Conservation (phyloP, 2,797 vertebrate genomes). For the Propithecus deckenii region DNA sequence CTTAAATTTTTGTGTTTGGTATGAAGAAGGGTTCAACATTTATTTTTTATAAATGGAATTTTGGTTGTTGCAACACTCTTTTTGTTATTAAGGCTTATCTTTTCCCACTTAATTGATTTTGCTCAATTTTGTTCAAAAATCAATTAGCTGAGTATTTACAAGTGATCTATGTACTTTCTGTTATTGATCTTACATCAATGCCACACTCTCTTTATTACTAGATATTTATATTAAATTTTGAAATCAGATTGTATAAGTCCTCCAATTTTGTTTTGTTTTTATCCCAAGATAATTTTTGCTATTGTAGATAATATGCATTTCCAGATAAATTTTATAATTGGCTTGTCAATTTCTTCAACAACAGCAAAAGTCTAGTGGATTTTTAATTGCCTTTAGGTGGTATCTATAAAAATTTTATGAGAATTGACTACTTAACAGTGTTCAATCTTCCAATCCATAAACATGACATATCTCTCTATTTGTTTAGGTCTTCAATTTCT, state of each 20-base stretch:
- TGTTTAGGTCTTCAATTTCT: background rate
- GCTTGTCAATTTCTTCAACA: background rate
- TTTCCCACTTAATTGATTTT: background rate
- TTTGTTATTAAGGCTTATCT: background rate
- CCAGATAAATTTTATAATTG: background rate
- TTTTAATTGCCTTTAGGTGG: background rate
- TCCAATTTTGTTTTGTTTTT: background rate
- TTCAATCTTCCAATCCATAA: background rate
- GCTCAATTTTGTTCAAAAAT: background rate
- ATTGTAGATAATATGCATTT: background rate
- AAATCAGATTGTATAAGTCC: background rate
- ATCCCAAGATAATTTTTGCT: background rate
- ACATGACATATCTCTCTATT: background rate
- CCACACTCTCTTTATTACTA: background rate
- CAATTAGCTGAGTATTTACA: background rate
- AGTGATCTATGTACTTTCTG: background rate
- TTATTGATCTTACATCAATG: background rate
- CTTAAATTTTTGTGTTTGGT: background rate
- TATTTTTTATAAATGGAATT: background rate
- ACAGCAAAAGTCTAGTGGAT: background rate
- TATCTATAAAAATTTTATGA: background rate
- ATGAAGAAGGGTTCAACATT: background rate
- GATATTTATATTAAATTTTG: slow-evolving; percentile 35
- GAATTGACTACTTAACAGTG: background rate
- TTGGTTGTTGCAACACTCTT: background rate